These are phyloP conservation scores for Etheostoma perlongum DNA, from an alignment of 2,797 vertebrate species.

Conservation along the genomic window DNA sequence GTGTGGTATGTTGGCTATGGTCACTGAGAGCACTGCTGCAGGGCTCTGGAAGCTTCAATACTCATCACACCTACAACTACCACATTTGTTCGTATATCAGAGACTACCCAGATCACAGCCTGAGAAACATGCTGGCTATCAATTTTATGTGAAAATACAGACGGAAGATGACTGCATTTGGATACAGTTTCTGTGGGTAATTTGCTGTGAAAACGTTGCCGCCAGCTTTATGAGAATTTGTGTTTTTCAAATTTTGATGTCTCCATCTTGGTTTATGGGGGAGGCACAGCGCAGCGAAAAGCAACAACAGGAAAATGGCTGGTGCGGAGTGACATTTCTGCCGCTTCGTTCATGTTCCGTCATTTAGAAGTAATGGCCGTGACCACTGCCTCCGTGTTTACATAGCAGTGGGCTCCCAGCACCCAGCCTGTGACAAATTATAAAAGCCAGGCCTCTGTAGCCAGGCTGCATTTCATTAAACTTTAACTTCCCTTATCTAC, in stretches of 20 bases:
- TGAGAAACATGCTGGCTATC: constrained; percentile 64
- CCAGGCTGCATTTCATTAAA: constrained; percentile 90
- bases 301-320: constrained; percentile 79
- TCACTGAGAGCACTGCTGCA: constrained; percentile 36
- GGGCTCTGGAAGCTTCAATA: constrained; percentile 34
- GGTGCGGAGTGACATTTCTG: constrained; percentile 73
- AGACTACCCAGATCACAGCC: constrained; percentile 43
- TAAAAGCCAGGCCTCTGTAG: constrained; percentile 84
- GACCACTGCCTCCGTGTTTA: constrained; percentile 84
- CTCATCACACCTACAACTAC: constrained; percentile 47
- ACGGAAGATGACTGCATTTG: constrained; percentile 75
- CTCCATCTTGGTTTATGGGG: constrained; percentile 63
- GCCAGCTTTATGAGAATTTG: constrained; percentile 68
- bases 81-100: constrained; percentile 48
- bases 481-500: constrained; percentile 87
- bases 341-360: constrained; percentile 78
- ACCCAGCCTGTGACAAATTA: constrained; percentile 87
- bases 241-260: constrained; percentile 67
- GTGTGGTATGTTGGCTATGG: constrained; percentile 24
- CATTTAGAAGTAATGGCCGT: constrained; percentile 87
- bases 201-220: constrained; percentile 69
- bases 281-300: constrained; percentile 13
- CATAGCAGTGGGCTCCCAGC: constrained; percentile 84
- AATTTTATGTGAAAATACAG: constrained; percentile 75
- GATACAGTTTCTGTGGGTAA: constrained; percentile 65